Evolutionary conservation across 1,140 invertebrate species (phyloP), one percentile per base, ranked within the genome.

Genomic region (Eufriesea mexicana): DNA sequence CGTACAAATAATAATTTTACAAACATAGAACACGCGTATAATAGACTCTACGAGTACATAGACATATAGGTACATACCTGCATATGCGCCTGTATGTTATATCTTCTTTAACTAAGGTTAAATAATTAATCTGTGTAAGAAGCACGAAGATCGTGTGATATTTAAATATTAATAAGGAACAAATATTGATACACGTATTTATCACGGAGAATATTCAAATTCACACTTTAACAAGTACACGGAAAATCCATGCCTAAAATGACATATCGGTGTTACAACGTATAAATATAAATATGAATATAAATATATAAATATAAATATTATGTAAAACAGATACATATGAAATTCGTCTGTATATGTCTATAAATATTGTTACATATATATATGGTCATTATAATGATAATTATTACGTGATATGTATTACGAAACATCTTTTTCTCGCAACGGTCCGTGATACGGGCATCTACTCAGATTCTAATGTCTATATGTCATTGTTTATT

Each of bases 401-500:
- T 85, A 86, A 81, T 42, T 84, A 85, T 80, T 84, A 83, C 87
- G 81, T 81, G 81, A 88, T 89, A 89, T 81, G 84, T 88, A 86
- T 86, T 86, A 88, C 70, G 80, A 88, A 72, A 75, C 79, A 78
- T 88, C 61, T 85, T 86, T 87, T 67, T 85, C 80, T 77, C 87
- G 77, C 75, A 85, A 73, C 57, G 59, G 59, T 59, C 74, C 86
- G 79, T 76, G 54, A 77, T 70, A 71, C 80, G 80, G 82, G 16
- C 49, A 45, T 74, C 76, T 82, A 84, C 59, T 88, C 84, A 82
- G 78, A 84, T 89, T 89, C 87, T 86, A 88, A 89, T 88, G 84
- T 89, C 88, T 89, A 88, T 79, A 84, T 89, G 88, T 89, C 81
- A 89, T 86, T 88, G 84, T 89, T 89, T 89, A 89, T 89, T 86